Percentiles rank a stretch among this genome's conserved stretches.
These are phyloP conservation scores for Lissocephala sabroskyi DNA, from an alignment of 2,888 invertebrate genomes.

Conservation along the genomic window DNA sequence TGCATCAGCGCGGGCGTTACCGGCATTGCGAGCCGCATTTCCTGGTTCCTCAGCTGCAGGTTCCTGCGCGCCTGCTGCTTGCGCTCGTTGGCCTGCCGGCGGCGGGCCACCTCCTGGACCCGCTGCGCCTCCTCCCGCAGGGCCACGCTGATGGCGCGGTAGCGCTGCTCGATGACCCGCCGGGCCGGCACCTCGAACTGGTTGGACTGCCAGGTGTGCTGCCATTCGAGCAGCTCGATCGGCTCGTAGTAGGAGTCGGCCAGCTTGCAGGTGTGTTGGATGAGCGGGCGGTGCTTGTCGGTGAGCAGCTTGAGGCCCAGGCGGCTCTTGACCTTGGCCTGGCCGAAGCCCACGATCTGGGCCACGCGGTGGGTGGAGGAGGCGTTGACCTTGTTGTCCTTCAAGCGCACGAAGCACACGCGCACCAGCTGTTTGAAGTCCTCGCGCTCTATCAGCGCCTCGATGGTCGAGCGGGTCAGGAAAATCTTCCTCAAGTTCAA, in stretches of 20 bases:
- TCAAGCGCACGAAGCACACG: conserved; percentile 24
- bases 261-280: conserved; percentile 12
- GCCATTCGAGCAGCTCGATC: conserved; percentile 12
- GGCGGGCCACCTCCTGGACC: no score
- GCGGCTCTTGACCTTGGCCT: conserved; percentile 3
- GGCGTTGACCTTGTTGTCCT: no score
- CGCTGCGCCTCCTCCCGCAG: no score
- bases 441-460: conserved; percentile 7
- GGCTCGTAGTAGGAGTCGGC: conserved; percentile 18
- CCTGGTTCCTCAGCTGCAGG: no score
- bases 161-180: not conserved
- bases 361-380: conserved; percentile 10
- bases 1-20: no score
- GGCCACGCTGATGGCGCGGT: not conserved
- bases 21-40: no score
- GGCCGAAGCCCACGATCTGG: conserved; percentile 18
- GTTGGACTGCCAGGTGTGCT: conserved; percentile 9
- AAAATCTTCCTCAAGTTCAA: conserved; percentile 24
- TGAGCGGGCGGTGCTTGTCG: conserved; percentile 15
- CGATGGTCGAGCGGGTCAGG: conserved; percentile 12
- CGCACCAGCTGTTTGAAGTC: conserved; percentile 20
- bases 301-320: conserved; percentile 11
- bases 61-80: no score
- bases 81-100: no score
- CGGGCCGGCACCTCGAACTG: conserved; percentile 20